These are phyloP conservation scores for Tethya wilhelma DNA, from an alignment of 37 sponge, comb jelly and placozoan species.

Conservation along the genomic window DNA sequence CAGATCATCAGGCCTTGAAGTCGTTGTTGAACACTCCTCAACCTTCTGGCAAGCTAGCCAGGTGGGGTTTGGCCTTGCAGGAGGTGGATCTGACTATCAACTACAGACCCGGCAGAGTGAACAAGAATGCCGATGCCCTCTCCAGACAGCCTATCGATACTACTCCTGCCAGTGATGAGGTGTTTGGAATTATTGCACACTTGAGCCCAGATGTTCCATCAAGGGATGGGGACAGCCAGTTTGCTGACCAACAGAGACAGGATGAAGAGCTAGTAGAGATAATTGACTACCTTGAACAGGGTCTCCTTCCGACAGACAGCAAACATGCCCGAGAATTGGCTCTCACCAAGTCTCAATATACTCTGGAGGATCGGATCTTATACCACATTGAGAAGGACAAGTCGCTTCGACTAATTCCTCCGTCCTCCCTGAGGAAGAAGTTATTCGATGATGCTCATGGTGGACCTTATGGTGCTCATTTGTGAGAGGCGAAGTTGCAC, in stretches of 20 bases:
- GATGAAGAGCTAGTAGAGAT: constrained; percentile 15
- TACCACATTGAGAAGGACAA: constrained; percentile 50
- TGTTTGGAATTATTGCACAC: not conserved
- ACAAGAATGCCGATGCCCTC: constrained; percentile 56
- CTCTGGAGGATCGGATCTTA: constrained; percentile 28
- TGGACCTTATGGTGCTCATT: constrained; percentile 43
- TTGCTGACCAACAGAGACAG: constrained; percentile 29
- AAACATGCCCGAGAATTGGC: constrained; percentile 19
- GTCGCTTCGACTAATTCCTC: constrained; percentile 46
- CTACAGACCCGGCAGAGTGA: constrained; percentile 47
- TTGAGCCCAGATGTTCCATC: not conserved
- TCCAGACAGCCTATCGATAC: constrained; percentile 11
- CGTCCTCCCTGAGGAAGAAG: constrained; percentile 14
- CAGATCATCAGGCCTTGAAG: constrained; percentile 73
- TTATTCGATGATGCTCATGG: constrained; percentile 54
- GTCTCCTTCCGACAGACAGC: constrained; percentile 40
- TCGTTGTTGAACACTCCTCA: constrained; percentile 63
- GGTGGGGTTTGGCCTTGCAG: constrained; percentile 68
- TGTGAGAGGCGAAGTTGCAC: constrained; percentile 44
- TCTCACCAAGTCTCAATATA: constrained; percentile 18
- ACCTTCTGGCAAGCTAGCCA: constrained; percentile 62
- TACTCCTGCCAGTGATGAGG: not conserved
- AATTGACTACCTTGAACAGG: constrained; percentile 28
- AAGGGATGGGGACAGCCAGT: not conserved
- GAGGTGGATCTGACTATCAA: constrained; percentile 24